These are phyloP conservation scores for Sturnus vulgaris DNA, from an alignment of 2,113 vertebrate species.

Conservation along the genomic window DNA sequence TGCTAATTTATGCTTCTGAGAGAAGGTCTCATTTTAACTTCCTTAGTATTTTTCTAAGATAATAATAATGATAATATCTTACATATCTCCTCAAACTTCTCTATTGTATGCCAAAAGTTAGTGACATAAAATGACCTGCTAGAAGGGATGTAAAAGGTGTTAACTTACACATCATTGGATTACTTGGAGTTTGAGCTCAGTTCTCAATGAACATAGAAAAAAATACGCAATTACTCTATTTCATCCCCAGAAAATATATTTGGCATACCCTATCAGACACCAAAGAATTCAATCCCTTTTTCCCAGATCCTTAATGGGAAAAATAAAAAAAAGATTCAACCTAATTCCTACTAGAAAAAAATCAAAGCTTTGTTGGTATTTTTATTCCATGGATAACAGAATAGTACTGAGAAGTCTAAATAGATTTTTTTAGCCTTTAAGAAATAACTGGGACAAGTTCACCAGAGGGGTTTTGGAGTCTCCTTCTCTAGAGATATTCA, in stretches of 20 bases:
- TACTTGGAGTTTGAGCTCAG: background rate
- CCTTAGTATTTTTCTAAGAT: background rate
- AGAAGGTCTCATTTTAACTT: background rate
- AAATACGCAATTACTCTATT: background rate
- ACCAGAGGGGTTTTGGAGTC: background rate
- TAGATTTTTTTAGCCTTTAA: background rate
- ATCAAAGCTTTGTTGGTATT: background rate
- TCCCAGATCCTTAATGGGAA: background rate
- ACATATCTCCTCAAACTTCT: background rate
- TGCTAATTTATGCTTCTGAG: background rate
- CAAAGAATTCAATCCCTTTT: background rate
- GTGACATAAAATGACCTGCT: background rate
- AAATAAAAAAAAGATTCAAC: background rate
- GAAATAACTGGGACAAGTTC: background rate
- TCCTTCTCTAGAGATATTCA: background rate
- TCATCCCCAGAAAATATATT: background rate
- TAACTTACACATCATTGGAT: background rate
- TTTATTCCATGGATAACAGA: background rate
- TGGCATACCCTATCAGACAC: background rate
- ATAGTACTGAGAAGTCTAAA: background rate
- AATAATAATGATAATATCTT: background rate
- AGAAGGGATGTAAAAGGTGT: background rate
- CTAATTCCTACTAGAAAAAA: background rate
- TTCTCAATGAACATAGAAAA: background rate
- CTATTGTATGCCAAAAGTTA: background rate